Evolutionary conservation across 2,888 invertebrate species (phyloP).

Genomic region (Agrochola lota): DNA sequence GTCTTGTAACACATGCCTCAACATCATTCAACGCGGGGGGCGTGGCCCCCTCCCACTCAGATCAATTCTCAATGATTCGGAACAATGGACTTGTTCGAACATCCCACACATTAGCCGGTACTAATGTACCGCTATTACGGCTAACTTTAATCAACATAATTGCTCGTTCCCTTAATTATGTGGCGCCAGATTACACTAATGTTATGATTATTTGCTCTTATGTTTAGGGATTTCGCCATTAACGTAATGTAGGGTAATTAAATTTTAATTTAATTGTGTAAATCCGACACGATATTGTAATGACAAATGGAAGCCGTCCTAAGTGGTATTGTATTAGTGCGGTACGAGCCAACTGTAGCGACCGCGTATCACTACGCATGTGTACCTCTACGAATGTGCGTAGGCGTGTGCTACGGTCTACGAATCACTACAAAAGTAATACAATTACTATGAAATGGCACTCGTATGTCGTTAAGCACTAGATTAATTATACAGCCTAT

Average conservation of each 20-base stretch:
- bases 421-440: not conserved
- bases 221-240: conserved; percentile 33
- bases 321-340: conserved; percentile 5
- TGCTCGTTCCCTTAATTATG: conserved; percentile 40
- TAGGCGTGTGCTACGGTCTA: conserved; percentile 26
- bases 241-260: conserved; percentile 27
- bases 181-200: conserved; percentile 38
- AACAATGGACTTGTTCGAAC: conserved; percentile 22
- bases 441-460: not conserved
- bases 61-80: conserved; percentile 13
- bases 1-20: not conserved
- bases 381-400: conserved; percentile 22
- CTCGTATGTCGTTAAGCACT: not conserved
- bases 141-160: conserved; percentile 52
- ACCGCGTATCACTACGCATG: conserved; percentile 39
- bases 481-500: not conserved
- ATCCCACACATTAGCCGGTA: conserved; percentile 20
- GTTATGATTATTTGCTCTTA: conserved; percentile 45
- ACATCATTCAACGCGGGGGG: not conserved
- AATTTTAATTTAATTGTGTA: conserved; percentile 34
- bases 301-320: conserved; percentile 26
- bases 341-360: not conserved
- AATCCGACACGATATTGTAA: conserved; percentile 12
- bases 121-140: conserved; percentile 30
- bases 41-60: not conserved